Conservation (phyloP, 2,888 invertebrate genomes). For the Aporophyla lueneburgensis region DNA sequence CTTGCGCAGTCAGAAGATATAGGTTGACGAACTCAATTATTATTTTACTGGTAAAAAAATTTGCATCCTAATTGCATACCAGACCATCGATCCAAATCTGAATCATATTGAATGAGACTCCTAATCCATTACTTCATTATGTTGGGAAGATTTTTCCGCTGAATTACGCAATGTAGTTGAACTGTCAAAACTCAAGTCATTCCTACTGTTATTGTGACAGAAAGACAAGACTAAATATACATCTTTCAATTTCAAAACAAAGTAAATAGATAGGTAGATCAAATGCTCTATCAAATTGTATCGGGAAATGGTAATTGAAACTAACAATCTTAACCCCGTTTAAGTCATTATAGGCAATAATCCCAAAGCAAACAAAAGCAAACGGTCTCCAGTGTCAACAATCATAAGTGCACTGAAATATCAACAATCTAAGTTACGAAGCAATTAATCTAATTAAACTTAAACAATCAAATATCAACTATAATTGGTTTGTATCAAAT, state of each 20-base stretch:
- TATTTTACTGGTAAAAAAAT: background rate
- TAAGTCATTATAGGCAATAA: background rate
- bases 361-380: background rate
- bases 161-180: no score
- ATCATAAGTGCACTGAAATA: slow-evolving; percentile 7
- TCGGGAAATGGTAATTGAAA: background rate
- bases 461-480: slow-evolving; percentile 13
- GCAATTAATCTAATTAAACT: slow-evolving; percentile 45
- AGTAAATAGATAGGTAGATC: no score
- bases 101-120: no score
- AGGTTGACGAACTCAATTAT: background rate
- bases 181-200: no score
- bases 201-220: no score
- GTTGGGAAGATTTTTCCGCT: no score
- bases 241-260: no score
- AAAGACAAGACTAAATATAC: no score
- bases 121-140: no score
- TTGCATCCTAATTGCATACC: no score
- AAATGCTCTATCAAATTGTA: background rate
- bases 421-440: slow-evolving; percentile 22
- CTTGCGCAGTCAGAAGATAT: background rate
- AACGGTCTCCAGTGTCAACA: slow-evolving; percentile 14
- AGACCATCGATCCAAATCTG: no score
- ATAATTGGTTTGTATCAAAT: slow-evolving; percentile 26
- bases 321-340: background rate